Base-by-base conservation (phyloP, 2,113 vertebrate species). In the Catagonus wagneri region DNA sequence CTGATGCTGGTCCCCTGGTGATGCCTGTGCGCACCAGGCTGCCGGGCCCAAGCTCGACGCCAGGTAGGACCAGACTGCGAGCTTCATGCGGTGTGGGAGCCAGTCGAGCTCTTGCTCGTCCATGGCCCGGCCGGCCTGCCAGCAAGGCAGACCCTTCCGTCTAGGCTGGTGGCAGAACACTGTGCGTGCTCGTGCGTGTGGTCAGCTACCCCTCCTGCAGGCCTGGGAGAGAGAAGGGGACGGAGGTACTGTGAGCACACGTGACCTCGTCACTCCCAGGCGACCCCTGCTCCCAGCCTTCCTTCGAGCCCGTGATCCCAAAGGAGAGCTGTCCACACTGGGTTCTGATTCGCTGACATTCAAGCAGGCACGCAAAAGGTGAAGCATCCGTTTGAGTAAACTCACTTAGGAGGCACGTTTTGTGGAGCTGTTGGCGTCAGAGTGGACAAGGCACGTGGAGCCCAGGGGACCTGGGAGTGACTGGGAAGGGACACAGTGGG, bases 1-100 rank as follows among this genome's bases (percentile, higher is more conserved):
- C 72, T 96, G 88, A 94, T 93, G 95, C 93, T 71, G 68, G 50
- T 36, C 71, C 83, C 71, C 83, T 58, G 3, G 23, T 52, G 52
- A 16, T 22, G 8, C n/a, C 69, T 56, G 56, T 81, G 79, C 71
- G 44, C 95, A 58, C 0, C 0, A 80, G 34, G 52, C 76, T 94
- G 52, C 17, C 50, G 13, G 80, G 39, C 6, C 17, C 1, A 1
- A 6, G 29, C 87, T 68, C n/a, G 5, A 1, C 0, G 25, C 58
- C 20, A 10, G 50, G 34, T 14, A 7, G 32, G 29, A 20, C 25
- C n/a, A 39, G 83, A 50, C n/a, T 0, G 0, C 13, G 15, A 60
- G 16, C 63, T 34, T 25, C 39, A 14, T 4, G 34, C 17, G 25
- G 58, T 1, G 3, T 52, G 0, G 0, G 27, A 44, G 7, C 14